Conservation (phyloP, 2,888 invertebrate species). For the Penaeus monodon region DNA sequence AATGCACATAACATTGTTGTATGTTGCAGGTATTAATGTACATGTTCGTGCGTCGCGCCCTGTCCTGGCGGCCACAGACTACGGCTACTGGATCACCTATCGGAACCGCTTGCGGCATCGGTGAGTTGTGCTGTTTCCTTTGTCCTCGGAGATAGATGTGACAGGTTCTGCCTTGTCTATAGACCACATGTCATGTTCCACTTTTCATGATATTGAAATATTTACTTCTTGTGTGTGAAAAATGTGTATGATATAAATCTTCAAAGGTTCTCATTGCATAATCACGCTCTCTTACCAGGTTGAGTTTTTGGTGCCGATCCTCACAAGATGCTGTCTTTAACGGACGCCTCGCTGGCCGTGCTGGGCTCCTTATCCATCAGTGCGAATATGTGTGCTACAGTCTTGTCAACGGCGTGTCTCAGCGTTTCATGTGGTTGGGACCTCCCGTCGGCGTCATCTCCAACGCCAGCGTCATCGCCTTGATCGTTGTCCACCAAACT, state of each 20-base stretch:
- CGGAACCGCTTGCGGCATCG: slow-evolving; percentile 50
- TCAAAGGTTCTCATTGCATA: no score
- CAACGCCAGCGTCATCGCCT: slow-evolving; percentile 49
- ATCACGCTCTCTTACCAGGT: no score
- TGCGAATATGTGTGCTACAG: slow-evolving; percentile 47
- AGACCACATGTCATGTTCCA: no score
- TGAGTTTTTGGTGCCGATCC: slow-evolving; percentile 49
- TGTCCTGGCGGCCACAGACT: slow-evolving; percentile 50
- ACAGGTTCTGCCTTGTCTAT: no score
- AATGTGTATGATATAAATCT: no score
- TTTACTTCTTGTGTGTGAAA: no score
- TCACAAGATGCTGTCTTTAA: slow-evolving; percentile 14
- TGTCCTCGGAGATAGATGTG: no score
- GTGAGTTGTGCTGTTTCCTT: slow-evolving; percentile 1
- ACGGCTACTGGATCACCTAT: slow-evolving; percentile 54
- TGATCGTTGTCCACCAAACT: slow-evolving; percentile 57
- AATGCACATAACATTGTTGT: no score
- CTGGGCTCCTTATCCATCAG: slow-evolving; percentile 27
- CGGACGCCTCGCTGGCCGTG: slow-evolving; percentile 36
- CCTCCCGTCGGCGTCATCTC: slow-evolving; percentile 37
- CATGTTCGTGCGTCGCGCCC: slow-evolving; percentile 50
- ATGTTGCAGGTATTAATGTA: slow-evolving; percentile 34
- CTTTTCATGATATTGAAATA: no score
- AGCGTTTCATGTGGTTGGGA: slow-evolving; percentile 47
- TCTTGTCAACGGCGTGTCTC: slow-evolving; percentile 17